Conservation (phyloP, 2,888 invertebrate genomes). For the Epirrhoe alternata region DNA sequence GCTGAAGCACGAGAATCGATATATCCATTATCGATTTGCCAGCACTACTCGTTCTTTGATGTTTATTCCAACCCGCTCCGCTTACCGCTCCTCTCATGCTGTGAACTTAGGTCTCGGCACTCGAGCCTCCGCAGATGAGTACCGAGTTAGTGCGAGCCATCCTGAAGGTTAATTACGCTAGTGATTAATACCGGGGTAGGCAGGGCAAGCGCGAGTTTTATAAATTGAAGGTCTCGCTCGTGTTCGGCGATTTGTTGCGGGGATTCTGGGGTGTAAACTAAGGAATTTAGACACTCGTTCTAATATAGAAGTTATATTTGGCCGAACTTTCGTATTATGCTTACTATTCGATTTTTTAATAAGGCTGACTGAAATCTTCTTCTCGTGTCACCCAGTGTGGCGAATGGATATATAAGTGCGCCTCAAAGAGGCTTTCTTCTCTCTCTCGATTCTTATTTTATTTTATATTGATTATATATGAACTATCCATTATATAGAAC, state of each 20-base stretch:
- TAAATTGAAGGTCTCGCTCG: slow-evolving; percentile 27
- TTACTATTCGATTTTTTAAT: no score
- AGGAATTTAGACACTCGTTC: no score
- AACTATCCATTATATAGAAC: no score
- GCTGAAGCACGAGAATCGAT: not conserved
- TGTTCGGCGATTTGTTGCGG: slow-evolving; percentile 32
- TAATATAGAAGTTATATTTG: no score
- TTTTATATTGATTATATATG: no score
- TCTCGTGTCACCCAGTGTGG: no score
- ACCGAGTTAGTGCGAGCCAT: slow-evolving; percentile 29
- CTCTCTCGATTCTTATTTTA: no score
- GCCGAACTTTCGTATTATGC: no score
- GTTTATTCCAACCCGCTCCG: slow-evolving; percentile 11
- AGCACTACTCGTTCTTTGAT: not conserved
- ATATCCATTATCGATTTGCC: not conserved
- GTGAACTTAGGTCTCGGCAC: slow-evolving; percentile 10
- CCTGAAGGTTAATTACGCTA: slow-evolving; percentile 31
- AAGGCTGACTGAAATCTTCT: no score
- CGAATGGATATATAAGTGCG: no score
- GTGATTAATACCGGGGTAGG: slow-evolving; percentile 34
- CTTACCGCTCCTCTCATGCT: not conserved
- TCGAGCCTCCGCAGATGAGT: slow-evolving; percentile 22
- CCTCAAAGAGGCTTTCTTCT: no score
- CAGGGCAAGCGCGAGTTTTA: slow-evolving; percentile 26
- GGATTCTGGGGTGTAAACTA: not conserved